Conservation (phyloP, 2,113 vertebrate species). For the Haemorhous mexicanus region DNA sequence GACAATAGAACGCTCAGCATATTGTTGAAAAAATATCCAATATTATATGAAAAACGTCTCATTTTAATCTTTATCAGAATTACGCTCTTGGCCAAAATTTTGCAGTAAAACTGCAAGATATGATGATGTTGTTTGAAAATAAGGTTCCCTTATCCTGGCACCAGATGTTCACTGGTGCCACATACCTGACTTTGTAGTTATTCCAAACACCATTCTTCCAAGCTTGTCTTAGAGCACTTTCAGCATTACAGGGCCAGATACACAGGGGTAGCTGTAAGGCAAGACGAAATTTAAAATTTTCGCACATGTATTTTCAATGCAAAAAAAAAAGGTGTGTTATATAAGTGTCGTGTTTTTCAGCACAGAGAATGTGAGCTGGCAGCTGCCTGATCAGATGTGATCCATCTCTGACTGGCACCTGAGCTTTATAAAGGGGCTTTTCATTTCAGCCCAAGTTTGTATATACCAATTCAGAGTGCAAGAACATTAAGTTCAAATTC, state of each 20-base stretch:
- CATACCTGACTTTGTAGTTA: background rate
- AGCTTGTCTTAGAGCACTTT: background rate
- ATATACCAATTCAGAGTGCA: background rate
- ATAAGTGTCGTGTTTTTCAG: background rate
- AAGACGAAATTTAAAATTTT: background rate
- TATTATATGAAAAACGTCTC: background rate
- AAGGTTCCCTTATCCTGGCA: background rate
- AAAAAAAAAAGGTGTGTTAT: background rate
- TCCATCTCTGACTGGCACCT: background rate
- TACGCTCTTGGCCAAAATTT: background rate
- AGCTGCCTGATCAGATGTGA: background rate
- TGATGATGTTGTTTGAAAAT: background rate
- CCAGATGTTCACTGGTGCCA: accelerated
- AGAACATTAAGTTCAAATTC: background rate
- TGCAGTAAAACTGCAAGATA: background rate
- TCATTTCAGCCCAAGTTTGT: background rate
- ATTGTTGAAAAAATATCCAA: background rate
- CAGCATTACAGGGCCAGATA: accelerated
- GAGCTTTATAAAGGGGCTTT: background rate
- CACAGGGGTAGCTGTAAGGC: background rate
- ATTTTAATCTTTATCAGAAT: background rate
- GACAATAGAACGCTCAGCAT: background rate
- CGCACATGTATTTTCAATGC: background rate
- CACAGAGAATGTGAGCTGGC: background rate
- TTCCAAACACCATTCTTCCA: background rate